Evolutionary conservation across 2,888 invertebrate genomes (phyloP).

Genomic region (Epicampocera succincta): DNA sequence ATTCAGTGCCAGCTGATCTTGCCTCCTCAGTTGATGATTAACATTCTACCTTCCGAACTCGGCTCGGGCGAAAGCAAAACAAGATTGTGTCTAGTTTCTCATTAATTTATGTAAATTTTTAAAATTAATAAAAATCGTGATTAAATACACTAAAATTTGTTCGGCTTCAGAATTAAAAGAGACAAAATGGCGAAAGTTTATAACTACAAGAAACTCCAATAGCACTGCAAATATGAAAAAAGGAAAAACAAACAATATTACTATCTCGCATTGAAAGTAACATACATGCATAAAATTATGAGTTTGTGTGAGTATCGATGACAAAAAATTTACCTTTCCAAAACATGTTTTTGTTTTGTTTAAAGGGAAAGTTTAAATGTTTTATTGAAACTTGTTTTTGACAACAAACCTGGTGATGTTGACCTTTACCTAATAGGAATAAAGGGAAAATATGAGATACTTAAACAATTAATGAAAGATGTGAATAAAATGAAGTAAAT

Average conservation of each 20-base stretch:
- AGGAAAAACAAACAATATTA: neutral
- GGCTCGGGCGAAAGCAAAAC: no score
- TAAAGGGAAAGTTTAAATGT: conserved; percentile 36
- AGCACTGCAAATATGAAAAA: neutral
- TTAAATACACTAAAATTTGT: no score
- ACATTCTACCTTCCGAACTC: no score
- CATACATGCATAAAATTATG: neutral
- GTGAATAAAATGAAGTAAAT: no score
- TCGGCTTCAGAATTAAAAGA: no score
- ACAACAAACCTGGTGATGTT: conserved; percentile 7
- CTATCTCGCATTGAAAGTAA: conserved; percentile 20
- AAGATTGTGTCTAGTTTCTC: no score
- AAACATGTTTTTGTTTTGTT: conserved; percentile 9
- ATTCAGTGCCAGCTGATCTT: no score
- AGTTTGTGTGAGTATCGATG: neutral
- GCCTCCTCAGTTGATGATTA: no score
- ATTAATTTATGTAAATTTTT: no score
- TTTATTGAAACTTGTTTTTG: conserved; percentile 2
- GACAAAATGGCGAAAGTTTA: no score
- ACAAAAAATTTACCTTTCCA: conserved; percentile 23
- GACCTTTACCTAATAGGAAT: conserved; percentile 14
- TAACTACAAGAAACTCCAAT: no score
- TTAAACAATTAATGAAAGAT: neutral
- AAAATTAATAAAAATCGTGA: no score
- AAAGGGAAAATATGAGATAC: conserved; percentile 6